A percentile compares a stretch with the other conserved stretches of the same genome.
phyloP scores from a whole-genome alignment of 2,888 invertebrate species.

The Chironomus tentans region DNA sequence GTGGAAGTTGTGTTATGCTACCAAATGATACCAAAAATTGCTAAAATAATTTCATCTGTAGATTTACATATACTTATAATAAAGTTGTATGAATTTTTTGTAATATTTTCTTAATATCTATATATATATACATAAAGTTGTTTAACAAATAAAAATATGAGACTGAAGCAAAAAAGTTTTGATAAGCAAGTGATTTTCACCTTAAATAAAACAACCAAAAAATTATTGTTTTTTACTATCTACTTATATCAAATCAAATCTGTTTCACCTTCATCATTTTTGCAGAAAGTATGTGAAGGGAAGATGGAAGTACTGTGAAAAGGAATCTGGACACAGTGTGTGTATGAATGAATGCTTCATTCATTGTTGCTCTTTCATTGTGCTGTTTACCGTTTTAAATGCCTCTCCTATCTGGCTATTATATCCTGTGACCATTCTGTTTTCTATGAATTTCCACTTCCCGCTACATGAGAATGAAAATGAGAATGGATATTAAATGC shows the following conservation, averaged over 20 bases:
- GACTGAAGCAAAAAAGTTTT: background rate
- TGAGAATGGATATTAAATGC: conserved; percentile 5
- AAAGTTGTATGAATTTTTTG: background rate
- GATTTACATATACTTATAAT: background rate
- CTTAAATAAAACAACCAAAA: background rate
- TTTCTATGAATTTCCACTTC: conserved; percentile 5
- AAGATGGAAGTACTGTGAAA: background rate
- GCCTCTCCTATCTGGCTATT: background rate
- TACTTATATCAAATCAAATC: background rate
- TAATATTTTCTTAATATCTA: background rate
- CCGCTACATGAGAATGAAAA: background rate
- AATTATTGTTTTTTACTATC: background rate
- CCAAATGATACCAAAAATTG: background rate
- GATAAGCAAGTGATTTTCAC: background rate
- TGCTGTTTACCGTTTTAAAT: background rate
- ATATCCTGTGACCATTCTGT: conserved; percentile 7
- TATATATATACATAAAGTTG: background rate
- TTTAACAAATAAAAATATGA: background rate
- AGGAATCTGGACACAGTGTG: background rate
- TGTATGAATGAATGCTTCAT: background rate
- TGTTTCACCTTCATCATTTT: background rate
- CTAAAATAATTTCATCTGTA: background rate
- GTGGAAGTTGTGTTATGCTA: conserved; percentile 10
- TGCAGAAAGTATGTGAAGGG: background rate
- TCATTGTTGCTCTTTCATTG: background rate